Conservation (phyloP, 2,113 vertebrate species). For the Circaetus cinerascens region DNA sequence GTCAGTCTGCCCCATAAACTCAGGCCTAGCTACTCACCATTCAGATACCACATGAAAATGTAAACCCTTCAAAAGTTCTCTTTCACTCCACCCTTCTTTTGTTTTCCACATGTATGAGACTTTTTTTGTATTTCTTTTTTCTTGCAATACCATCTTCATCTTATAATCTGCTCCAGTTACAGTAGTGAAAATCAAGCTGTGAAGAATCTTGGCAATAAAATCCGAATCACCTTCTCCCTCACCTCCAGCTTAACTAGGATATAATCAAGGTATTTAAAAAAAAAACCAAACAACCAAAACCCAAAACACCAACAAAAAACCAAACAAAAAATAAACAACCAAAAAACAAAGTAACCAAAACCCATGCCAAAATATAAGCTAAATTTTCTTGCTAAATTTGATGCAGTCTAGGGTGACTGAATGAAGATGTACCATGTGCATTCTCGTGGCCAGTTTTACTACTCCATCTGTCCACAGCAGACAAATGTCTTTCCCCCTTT, state of each 20-base stretch:
- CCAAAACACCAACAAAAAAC: neutral
- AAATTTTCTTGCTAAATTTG: neutral
- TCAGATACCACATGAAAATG: neutral
- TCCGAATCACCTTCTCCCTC: neutral
- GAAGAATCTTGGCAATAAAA: neutral
- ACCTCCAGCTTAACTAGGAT: neutral
- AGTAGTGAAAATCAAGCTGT: neutral
- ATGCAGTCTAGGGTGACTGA: neutral
- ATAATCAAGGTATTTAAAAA: neutral
- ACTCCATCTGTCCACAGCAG: conserved; percentile 31
- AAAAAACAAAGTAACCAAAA: too few relatives aligned
- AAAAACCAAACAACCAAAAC: neutral
- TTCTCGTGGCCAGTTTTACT: conserved; percentile 4
- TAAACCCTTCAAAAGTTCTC: neutral
- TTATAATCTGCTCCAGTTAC: neutral
- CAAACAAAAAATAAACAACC: neutral
- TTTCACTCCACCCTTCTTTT: neutral
- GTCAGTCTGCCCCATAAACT: neutral
- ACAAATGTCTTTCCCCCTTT: neutral
- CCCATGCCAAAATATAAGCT: neutral
- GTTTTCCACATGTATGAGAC: neutral
- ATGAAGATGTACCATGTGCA: neutral
- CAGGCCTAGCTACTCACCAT: neutral
- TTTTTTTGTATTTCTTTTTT: neutral
- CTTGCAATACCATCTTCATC: neutral